Evolutionary conservation across 2,113 vertebrate species (phyloP).

Genomic region (Dunckerocampus dactyliophorus): DNA sequence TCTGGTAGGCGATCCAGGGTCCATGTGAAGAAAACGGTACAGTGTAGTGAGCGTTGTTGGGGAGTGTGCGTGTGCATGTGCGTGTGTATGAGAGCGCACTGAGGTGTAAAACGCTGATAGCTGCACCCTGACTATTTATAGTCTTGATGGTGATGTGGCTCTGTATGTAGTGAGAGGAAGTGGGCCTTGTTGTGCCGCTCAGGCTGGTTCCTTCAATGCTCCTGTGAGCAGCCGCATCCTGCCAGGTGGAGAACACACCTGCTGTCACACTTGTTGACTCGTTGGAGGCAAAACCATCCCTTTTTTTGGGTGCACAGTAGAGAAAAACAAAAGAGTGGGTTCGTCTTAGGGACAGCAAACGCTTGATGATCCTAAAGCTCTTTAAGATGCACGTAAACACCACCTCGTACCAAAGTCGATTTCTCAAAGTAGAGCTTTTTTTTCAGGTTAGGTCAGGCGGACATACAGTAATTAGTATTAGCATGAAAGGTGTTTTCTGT

Average conservation of each 20-base stretch:
- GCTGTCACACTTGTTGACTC: slow-evolving; percentile 1
- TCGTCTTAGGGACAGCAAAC: no score
- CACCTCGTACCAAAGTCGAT: no score
- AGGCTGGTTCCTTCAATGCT: slow-evolving; percentile 26
- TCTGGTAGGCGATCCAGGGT: slow-evolving; percentile 53
- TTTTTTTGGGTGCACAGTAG: neutral
- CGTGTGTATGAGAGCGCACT: slow-evolving; percentile 11
- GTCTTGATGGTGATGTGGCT: slow-evolving; percentile 42
- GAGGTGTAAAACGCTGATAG: slow-evolving; percentile 23
- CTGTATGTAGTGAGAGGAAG: slow-evolving; percentile 34
- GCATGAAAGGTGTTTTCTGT: neutral
- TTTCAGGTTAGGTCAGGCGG: no score
- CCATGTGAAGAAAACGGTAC: slow-evolving; percentile 65
- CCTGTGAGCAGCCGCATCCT: slow-evolving; percentile 53
- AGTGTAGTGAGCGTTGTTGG: neutral
- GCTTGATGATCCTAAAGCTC: no score
- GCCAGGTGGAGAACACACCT: neutral
- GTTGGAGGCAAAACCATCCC: neutral
- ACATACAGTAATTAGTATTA: no score
- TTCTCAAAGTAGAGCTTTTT: no score
- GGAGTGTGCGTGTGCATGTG: slow-evolving; percentile 1
- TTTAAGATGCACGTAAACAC: no score
- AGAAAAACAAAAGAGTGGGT: neutral
- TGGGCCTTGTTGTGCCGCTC: slow-evolving; percentile 28
- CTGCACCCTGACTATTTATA: slow-evolving; percentile 32